Evolutionary conservation across 2,797 vertebrate genomes (phyloP), one percentile per base, ranked within the genome.

Genomic region (Pseudochirops corinnae): DNA sequence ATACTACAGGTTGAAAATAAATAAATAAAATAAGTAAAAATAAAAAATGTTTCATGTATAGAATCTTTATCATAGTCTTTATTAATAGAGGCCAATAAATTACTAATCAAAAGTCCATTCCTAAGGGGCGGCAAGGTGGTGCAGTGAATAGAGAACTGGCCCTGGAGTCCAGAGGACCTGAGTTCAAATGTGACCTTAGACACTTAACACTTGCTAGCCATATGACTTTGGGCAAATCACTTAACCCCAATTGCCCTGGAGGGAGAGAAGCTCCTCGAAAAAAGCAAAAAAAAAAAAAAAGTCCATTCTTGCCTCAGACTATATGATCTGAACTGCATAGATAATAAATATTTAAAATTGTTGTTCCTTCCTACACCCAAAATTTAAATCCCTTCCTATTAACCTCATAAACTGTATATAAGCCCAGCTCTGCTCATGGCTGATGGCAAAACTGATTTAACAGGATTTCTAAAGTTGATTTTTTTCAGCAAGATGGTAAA

Each of bases 401-500:
- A 31, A 39, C 14, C 62, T 18, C 62, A n/a, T 74, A 74, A 74
- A n/a, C 62, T 74, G 4, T 67, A 74, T 4, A 74, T 74, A 18
- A 62, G 60, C 31, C 60, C 60, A 62, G 60, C 60, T 62, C 60
- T 62, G 31, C 12, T 62, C 60, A 33, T 62, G 12, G 11, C 53
- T 92, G 33, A 74, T 55, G 94, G 56, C 33, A 95, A 67, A 93
- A 91, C 6, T 55, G 10, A 92, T 96, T 92, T 50, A 53, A 28
- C 55, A 92, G 52, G 26, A 60, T 90, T 93, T 74, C 24, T 33
- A 56, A 93, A 92, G n/a, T 90, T 92, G 74, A 62, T 46, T 91
- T 93, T 92, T 93, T 97, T 33, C 62, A 7, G 95, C 31, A 93
- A 92, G 92, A 92, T 90, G 60, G n/a, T 16, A 82, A 39, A 52